A percentile compares a stretch with the other conserved stretches of the same genome.
phyloP scores from a whole-genome alignment of 2,888 invertebrate genomes.

The Pandemis heparana region DNA sequence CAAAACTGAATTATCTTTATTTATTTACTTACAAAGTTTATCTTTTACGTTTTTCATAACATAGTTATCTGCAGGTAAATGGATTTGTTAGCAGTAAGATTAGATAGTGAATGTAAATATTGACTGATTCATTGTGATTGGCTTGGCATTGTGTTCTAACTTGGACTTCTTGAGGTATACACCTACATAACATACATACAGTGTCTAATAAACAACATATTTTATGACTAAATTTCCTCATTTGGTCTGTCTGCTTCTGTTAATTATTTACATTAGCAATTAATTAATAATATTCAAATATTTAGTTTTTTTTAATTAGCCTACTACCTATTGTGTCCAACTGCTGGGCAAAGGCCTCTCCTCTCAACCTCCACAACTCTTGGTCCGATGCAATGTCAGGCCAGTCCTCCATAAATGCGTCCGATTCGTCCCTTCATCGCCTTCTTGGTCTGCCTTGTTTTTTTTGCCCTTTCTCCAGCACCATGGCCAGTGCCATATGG shows the following conservation, averaged over 20 bases:
- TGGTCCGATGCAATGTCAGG: too few species aligned
- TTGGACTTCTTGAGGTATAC: background rate
- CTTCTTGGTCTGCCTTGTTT: too few species aligned
- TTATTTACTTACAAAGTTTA: conserved; percentile 36
- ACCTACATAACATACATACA: background rate
- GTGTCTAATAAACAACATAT: background rate
- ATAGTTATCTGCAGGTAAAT: conserved; percentile 6
- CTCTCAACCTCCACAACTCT: too few species aligned
- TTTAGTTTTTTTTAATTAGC: too few species aligned
- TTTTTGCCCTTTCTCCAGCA: too few species aligned
- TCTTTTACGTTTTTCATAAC: background rate
- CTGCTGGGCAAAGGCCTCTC: too few species aligned
- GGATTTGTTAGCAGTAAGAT: conserved; percentile 21
- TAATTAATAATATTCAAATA: too few species aligned
- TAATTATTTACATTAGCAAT: too few species aligned
- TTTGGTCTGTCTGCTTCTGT: background rate
- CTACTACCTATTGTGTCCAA: too few species aligned
- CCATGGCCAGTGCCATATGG: too few species aligned
- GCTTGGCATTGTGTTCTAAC: background rate
- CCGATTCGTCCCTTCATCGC: too few species aligned
- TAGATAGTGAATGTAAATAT: conserved; percentile 37
- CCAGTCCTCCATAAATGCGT: too few species aligned
- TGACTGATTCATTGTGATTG: conserved; percentile 10
- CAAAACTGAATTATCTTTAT: conserved; percentile 16
- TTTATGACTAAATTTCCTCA: background rate